A percentile compares a stretch with the other conserved stretches of the same genome.
Conservation (phyloP, 2,888 invertebrate species). For the Erebia ligea region DNA sequence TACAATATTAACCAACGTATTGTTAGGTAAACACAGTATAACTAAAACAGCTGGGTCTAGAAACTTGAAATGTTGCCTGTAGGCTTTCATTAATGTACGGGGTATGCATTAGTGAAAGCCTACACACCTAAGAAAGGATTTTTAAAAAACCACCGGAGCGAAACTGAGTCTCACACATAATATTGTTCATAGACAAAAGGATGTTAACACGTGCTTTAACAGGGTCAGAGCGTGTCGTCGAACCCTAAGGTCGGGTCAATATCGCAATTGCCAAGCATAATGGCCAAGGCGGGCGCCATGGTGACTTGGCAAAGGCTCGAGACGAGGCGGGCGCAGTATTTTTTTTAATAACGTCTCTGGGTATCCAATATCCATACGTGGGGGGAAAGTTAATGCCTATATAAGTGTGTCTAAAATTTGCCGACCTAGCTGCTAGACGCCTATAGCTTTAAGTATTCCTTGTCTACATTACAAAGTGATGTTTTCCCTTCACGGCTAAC, state of each 20-base stretch:
- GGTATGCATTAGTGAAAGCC: too few relatives aligned
- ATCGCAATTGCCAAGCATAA: conserved; percentile 24
- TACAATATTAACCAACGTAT: too few relatives aligned
- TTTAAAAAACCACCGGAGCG: too few relatives aligned
- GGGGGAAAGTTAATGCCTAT: neutral
- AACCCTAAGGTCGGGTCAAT: conserved; percentile 34
- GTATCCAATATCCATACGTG: neutral
- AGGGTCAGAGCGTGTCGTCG: conserved; percentile 24
- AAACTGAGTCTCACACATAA: neutral
- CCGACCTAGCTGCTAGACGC: neutral
- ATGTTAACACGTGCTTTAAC: neutral
- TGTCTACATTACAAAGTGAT: too few relatives aligned
- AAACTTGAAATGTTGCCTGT: too few relatives aligned
- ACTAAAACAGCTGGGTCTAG: too few relatives aligned
- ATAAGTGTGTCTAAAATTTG: too few relatives aligned
- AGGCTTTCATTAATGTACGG: too few relatives aligned
- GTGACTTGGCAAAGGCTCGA: conserved; percentile 30
- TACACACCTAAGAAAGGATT: too few relatives aligned
- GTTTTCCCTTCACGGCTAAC: too few relatives aligned
- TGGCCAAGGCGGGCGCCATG: conserved; percentile 28
- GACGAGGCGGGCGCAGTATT: conserved; percentile 15
- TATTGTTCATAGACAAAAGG: conserved; percentile 6
- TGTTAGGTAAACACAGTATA: too few relatives aligned
- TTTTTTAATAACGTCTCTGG: conserved; percentile 9
- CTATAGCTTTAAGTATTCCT: too few relatives aligned